A percentile compares a stretch with the other conserved stretches of the same genome.
Evolutionary conservation across 1,140 invertebrate species (phyloP).

Genomic region (Meloidogyne chitwoodi): DNA sequence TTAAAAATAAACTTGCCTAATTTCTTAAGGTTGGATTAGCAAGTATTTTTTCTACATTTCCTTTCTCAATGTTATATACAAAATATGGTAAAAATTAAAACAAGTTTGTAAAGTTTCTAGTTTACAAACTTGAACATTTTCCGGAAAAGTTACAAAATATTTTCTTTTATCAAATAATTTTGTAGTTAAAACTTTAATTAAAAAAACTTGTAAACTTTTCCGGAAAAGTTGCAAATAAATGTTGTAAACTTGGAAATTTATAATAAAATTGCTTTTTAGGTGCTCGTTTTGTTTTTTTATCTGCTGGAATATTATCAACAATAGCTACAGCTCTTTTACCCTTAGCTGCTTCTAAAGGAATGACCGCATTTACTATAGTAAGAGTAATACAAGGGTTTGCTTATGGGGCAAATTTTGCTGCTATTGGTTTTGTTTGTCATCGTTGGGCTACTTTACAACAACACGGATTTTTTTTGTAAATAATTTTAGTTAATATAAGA

Average conservation of each 20-base stretch:
- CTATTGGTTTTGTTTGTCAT: slow-evolving; percentile 39
- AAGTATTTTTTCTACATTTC: slow-evolving; percentile 32
- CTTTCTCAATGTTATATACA: slow-evolving; percentile 36
- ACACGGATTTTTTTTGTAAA: slow-evolving; percentile 42
- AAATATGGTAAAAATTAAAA: too few relatives aligned
- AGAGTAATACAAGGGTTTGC: slow-evolving; percentile 36
- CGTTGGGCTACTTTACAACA: slow-evolving; percentile 37
- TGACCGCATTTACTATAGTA: slow-evolving; percentile 18
- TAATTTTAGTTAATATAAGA: neutral
- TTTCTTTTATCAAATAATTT: too few relatives aligned
- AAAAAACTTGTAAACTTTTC: too few relatives aligned
- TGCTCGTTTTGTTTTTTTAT: slow-evolving; percentile 34
- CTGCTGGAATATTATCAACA: slow-evolving; percentile 31
- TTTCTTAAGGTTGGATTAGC: slow-evolving; percentile 24
- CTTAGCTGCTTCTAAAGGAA: slow-evolving; percentile 25
- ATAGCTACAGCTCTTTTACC: slow-evolving; percentile 29
- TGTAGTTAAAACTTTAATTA: too few relatives aligned
- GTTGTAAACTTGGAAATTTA: too few relatives aligned
- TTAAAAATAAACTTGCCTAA: neutral
- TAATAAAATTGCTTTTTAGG: too few relatives aligned
- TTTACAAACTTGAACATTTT: too few relatives aligned
- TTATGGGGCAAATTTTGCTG: slow-evolving; percentile 41
- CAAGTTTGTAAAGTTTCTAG: too few relatives aligned
- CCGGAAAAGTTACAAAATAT: too few relatives aligned
- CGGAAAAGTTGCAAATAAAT: too few relatives aligned